Evolutionary conservation across 64 coral and sea anemone species (phyloP).

Genomic region (Stichodactyla helianthus): DNA sequence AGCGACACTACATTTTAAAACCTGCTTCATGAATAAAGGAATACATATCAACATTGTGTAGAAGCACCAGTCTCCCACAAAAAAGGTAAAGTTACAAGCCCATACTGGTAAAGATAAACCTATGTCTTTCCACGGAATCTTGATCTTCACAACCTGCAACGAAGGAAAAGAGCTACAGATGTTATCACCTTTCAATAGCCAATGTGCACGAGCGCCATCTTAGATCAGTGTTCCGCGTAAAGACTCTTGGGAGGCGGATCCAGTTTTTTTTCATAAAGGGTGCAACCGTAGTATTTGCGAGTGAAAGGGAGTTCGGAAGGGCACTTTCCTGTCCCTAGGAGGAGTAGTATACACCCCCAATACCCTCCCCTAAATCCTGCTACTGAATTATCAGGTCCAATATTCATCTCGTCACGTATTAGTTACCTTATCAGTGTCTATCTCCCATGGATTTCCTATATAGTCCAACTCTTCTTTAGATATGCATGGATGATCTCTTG

Average conservation of each 20-base stretch:
- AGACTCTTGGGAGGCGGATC: too few relatives aligned
- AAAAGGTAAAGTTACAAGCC: conserved; percentile 45
- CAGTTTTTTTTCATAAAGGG: too few relatives aligned
- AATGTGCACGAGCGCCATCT: too few relatives aligned
- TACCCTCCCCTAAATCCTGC: too few relatives aligned
- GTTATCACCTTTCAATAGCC: too few relatives aligned
- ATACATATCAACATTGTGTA: conserved; percentile 60
- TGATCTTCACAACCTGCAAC: neutral
- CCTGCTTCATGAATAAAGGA: conserved; percentile 65
- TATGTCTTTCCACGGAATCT: conserved; percentile 46
- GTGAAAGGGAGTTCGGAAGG: too few relatives aligned
- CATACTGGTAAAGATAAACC: conserved; percentile 34
- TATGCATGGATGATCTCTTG: conserved; percentile 40
- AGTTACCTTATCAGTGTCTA: conserved; percentile 9
- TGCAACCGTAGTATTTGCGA: too few relatives aligned
- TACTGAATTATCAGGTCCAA: too few relatives aligned
- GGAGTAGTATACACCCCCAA: too few relatives aligned
- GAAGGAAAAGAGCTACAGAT: neutral
- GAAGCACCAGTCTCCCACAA: conserved; percentile 53
- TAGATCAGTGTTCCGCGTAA: too few relatives aligned
- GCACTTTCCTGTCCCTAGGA: too few relatives aligned
- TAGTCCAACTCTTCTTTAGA: conserved; percentile 39
- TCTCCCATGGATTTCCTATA: conserved; percentile 47
- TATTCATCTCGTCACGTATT: too few relatives aligned
- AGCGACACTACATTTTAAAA: conserved; percentile 40